Percentiles rank a stretch among this genome's conserved stretches.
These are phyloP conservation scores for Pseudobourletiella spinata DNA, from an alignment of 1,140 invertebrate species.

Conservation along the genomic window DNA sequence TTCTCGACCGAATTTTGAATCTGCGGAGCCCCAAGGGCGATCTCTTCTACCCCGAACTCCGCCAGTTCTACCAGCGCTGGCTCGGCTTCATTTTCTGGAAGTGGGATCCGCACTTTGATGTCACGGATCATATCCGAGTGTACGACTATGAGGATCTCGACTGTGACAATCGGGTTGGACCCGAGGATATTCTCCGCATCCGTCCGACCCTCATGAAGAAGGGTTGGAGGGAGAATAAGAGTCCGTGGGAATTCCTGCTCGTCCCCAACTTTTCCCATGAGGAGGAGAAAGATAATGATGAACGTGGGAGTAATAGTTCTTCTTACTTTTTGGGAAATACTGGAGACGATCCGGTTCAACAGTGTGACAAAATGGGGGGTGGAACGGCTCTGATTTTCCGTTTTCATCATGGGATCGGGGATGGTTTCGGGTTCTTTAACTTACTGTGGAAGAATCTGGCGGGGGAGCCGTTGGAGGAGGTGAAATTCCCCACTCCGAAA, in stretches of 20 bases:
- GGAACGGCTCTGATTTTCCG: background rate
- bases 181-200: background rate
- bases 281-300: background rate
- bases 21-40: background rate
- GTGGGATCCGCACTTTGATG: background rate
- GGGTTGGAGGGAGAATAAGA: background rate
- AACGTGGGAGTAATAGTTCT: background rate
- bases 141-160: background rate
- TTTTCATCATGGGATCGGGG: background rate
- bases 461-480: background rate
- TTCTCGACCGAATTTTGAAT: background rate
- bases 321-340: background rate
- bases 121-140: constrained; percentile 1
- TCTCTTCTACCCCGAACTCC: background rate
- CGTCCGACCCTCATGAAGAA: background rate
- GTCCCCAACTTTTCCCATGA: background rate
- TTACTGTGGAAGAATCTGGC: background rate
- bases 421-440: background rate
- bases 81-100: background rate
- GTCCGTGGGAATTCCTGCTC: constrained; percentile 9
- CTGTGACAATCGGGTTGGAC: too few relatives aligned
- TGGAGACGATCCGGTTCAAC: background rate
- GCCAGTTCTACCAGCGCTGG: background rate
- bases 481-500: background rate
- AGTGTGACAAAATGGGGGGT: background rate